Percentiles rank a stretch among this genome's conserved stretches.
These are phyloP conservation scores for Endotricha flammealis DNA, from an alignment of 2,888 invertebrate genomes.

Conservation along the genomic window DNA sequence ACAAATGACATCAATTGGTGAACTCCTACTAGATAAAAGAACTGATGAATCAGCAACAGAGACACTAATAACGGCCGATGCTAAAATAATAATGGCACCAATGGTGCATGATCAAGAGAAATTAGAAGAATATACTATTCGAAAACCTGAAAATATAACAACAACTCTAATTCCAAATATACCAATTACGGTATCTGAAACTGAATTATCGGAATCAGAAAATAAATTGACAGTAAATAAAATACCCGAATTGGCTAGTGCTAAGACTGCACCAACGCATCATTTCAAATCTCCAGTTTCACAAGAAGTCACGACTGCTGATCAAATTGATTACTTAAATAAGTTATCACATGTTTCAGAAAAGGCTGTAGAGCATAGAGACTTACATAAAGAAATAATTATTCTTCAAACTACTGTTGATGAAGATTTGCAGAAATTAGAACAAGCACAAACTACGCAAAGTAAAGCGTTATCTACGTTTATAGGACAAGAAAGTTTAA, in stretches of 20 bases:
- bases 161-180: constrained; percentile 77
- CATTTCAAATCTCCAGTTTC: constrained; percentile 61
- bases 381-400: constrained; percentile 59
- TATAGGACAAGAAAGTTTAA: constrained; percentile 79
- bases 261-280: constrained; percentile 41
- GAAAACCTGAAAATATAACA: constrained; percentile 50
- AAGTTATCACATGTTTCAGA: constrained; percentile 28
- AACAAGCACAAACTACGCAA: constrained; percentile 73
- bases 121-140: constrained; percentile 36
- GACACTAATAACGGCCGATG: constrained; percentile 79
- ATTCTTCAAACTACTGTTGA: constrained; percentile 53
- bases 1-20: constrained; percentile 54
- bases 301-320: constrained; percentile 64
- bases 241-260: constrained; percentile 34
- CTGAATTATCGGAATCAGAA: constrained; percentile 82
- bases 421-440: constrained; percentile 73
- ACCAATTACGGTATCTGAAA: constrained; percentile 80
- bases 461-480: constrained; percentile 75
- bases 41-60: constrained; percentile 48
- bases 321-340: constrained; percentile 48
- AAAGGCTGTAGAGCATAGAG: constrained; percentile 47
- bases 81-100: constrained; percentile 80
- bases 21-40: constrained; percentile 75
- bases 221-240: constrained; percentile 58
- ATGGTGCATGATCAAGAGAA: constrained; percentile 82